Evolutionary conservation across 2,113 vertebrate species (phyloP).

Genomic region (Apodemus speciosus): DNA sequence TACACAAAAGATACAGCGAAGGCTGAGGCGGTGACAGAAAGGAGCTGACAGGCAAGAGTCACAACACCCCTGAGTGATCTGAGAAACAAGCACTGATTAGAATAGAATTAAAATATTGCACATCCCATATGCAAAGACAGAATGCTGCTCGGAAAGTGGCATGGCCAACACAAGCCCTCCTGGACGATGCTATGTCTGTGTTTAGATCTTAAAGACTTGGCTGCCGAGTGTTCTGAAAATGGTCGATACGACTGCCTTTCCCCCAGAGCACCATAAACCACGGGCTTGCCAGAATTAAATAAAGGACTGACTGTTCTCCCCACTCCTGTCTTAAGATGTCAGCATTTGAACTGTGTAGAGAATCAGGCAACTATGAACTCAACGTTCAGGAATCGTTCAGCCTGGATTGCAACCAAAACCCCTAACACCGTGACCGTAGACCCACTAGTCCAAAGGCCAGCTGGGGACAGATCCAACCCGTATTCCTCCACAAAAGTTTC

Average conservation of each 20-base stretch:
- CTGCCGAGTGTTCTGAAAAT: constrained; percentile 61
- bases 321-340: constrained; percentile 54
- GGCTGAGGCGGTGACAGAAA: neutral
- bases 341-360: constrained; percentile 45
- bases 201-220: constrained; percentile 53
- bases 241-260: constrained; percentile 47
- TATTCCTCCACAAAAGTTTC: neutral
- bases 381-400: constrained; percentile 51
- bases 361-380: constrained; percentile 51
- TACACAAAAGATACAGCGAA: neutral
- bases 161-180: neutral
- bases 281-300: constrained; percentile 66
- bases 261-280: constrained; percentile 41
- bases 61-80: neutral
- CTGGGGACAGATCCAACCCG: neutral
- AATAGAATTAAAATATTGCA: constrained; percentile 27
- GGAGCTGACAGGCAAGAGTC: neutral
- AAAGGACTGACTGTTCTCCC: constrained; percentile 60
- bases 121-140: constrained; percentile 36
- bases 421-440: neutral
- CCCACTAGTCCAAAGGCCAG: constrained; percentile 1
- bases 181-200: neutral
- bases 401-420: constrained; percentile 27
- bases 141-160: neutral
- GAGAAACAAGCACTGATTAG: constrained; percentile 10